A percentile compares a stretch with the other conserved stretches of the same genome.
These are phyloP conservation scores for Petrocephalus zakoni DNA, from an alignment of 2,113 vertebrate genomes.

Conservation along the genomic window DNA sequence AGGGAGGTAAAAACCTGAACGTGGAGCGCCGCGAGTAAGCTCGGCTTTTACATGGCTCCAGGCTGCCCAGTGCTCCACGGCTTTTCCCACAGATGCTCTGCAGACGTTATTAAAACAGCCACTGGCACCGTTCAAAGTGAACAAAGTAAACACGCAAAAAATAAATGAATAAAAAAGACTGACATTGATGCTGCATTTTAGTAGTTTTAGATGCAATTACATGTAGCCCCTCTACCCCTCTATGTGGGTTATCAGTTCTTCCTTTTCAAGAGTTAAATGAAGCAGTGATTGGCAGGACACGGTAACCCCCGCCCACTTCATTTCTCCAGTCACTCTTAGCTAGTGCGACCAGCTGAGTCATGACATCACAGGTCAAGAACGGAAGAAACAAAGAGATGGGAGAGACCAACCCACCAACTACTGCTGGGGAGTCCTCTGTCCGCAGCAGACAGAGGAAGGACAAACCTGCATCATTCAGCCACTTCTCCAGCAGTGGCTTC, in stretches of 20 bases:
- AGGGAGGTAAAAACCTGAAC: slow-evolving; percentile 69
- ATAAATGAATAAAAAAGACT: background rate
- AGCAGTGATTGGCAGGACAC: background rate
- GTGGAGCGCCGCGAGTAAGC: too few relatives aligned
- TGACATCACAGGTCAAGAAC: background rate
- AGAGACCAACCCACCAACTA: background rate
- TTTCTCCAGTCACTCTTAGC: background rate
- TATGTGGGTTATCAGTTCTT: background rate
- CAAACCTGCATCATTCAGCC: slow-evolving; percentile 98
- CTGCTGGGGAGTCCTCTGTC: background rate
- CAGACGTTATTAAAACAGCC: background rate
- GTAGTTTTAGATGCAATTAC: background rate
- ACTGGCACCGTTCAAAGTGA: background rate
- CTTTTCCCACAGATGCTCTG: background rate
- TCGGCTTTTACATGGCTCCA: background rate
- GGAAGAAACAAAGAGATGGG: background rate
- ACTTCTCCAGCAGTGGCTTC: slow-evolving; percentile 98
- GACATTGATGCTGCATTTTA: background rate
- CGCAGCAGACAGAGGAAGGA: background rate
- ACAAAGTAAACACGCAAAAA: background rate
- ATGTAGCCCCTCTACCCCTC: background rate
- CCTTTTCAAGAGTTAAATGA: background rate
- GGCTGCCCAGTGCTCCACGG: background rate
- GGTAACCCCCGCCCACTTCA: background rate
- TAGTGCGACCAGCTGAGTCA: background rate